Percentiles rank a stretch among this genome's conserved stretches.
These are phyloP conservation scores for Mamestra configurata DNA, from an alignment of 1,140 invertebrate species.

Conservation along the genomic window DNA sequence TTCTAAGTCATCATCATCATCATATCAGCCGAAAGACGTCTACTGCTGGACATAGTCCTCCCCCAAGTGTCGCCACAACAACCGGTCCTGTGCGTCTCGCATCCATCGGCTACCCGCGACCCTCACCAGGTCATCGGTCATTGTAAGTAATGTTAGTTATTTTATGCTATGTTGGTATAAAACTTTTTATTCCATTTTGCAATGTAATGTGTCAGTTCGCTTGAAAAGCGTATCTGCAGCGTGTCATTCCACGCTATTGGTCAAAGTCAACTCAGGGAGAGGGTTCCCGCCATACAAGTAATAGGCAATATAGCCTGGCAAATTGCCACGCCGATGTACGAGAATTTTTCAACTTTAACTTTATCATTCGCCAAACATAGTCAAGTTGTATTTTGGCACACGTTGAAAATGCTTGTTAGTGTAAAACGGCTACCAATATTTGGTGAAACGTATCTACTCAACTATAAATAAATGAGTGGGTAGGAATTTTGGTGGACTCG, in stretches of 20 bases:
- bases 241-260: constrained; percentile 20
- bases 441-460: background rate
- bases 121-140: no score
- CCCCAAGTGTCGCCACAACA: no score
- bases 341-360: constrained; percentile 14
- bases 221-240: constrained; percentile 10
- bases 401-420: constrained; percentile 8
- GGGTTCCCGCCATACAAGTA: constrained; percentile 10
- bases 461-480: background rate
- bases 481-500: background rate
- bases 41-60: no score
- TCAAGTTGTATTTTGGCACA: constrained; percentile 4
- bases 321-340: constrained; percentile 10
- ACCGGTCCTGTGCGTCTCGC: no score
- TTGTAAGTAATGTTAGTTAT: no score
- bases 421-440: background rate
- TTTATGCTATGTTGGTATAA: background rate
- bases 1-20: no score
- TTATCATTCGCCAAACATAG: background rate
- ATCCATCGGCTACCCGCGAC: no score
- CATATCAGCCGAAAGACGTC: no score
- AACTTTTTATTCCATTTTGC: background rate
- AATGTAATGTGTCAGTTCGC: background rate
- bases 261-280: constrained; percentile 23
- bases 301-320: constrained; percentile 36